phyloP scores from a whole-genome alignment of 2,888 invertebrate species.

The Lumbricus terrestris region DNA sequence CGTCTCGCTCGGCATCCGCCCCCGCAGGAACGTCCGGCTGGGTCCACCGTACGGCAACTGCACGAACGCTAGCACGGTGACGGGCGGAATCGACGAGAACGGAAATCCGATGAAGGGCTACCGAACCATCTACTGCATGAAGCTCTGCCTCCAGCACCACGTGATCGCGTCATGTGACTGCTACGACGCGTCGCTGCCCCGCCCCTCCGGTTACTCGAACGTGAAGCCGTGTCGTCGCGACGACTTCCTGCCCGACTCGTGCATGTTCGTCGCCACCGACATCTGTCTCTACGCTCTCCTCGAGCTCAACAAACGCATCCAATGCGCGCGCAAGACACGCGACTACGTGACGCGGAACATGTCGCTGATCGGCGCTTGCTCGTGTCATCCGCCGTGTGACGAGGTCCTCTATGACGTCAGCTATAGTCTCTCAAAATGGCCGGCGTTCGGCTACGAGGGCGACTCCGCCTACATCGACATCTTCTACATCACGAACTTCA shows the following conservation, averaged over 20 bases:
- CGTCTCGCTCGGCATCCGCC: constrained; percentile 39
- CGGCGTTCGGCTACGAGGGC: constrained; percentile 40
- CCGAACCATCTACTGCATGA: constrained; percentile 38
- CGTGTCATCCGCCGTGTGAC: constrained; percentile 39
- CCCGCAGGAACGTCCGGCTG: constrained; percentile 36
- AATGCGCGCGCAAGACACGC: constrained; percentile 34
- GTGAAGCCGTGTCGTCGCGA: constrained; percentile 31
- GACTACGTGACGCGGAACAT: constrained; percentile 33
- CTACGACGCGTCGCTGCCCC: constrained; percentile 35
- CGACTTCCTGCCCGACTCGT: constrained; percentile 35
- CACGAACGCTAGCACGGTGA: constrained; percentile 9
- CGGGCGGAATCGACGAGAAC: background rate
- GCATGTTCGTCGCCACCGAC: constrained; percentile 35
- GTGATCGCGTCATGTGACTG: constrained; percentile 37
- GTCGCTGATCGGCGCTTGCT: constrained; percentile 30
- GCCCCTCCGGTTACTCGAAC: constrained; percentile 17
- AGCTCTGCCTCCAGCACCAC: constrained; percentile 38
- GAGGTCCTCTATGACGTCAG: constrained; percentile 40
- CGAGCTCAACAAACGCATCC: constrained; percentile 31
- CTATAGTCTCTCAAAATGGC: constrained; percentile 41
- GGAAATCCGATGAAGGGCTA: constrained; percentile 22
- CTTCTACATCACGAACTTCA: constrained; percentile 38
- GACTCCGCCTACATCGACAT: constrained; percentile 40
- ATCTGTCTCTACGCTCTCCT: constrained; percentile 35
- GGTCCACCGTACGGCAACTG: constrained; percentile 40